These are phyloP conservation scores for Selene dorsalis DNA, from an alignment of 2,797 vertebrate species.

Conservation along the genomic window DNA sequence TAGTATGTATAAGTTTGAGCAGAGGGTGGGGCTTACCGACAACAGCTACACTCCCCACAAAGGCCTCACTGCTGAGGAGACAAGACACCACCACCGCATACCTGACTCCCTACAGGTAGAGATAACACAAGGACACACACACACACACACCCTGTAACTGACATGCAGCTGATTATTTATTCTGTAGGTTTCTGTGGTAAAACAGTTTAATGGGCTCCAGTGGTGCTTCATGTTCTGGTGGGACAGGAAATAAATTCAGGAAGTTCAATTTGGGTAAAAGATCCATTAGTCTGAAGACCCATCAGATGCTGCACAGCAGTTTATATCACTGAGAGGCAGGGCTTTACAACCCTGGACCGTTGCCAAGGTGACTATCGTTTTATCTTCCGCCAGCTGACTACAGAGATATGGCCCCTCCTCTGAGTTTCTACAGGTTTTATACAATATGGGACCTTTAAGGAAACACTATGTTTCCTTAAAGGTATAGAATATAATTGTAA, in stretches of 20 bases:
- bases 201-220: too few relatives aligned
- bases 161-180: neutral
- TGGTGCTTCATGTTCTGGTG: neutral
- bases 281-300: neutral
- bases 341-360: neutral
- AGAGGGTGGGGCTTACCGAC: slow-evolving; percentile 92
- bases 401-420: neutral
- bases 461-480: too few relatives aligned
- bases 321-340: neutral
- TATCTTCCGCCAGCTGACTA: neutral
- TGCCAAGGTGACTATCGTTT: neutral
- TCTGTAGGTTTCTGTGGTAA: neutral
- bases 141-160: too few relatives aligned
- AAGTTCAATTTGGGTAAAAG: neutral
- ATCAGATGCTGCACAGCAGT: neutral
- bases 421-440: too few relatives aligned
- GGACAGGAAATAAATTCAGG: neutral
- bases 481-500: too few relatives aligned
- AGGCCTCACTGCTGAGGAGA: slow-evolving; percentile 95
- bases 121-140: slow-evolving; percentile 19
- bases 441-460: too few relatives aligned
- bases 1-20: slow-evolving; percentile 93
- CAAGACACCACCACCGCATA: slow-evolving; percentile 89
- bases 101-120: slow-evolving; percentile 93
- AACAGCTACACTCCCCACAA: slow-evolving; percentile 96